These are phyloP conservation scores for Rhizomys pruinosus DNA, from an alignment of 2,113 vertebrate species.

Conservation along the genomic window DNA sequence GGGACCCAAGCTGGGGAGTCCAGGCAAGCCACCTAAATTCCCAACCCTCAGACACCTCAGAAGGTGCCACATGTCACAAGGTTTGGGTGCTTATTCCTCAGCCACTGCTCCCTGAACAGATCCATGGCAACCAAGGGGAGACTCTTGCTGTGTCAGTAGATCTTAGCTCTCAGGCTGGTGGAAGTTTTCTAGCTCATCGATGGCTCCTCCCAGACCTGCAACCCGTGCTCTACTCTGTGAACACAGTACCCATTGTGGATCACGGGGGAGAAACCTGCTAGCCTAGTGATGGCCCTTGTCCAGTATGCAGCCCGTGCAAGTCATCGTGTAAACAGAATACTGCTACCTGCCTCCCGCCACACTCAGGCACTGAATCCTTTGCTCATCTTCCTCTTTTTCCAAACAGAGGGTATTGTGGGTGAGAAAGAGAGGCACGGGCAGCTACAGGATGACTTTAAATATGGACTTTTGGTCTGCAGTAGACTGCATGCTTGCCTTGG, in stretches of 20 bases:
- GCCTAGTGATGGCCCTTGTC: neutral
- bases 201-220: too few relatives aligned
- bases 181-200: neutral
- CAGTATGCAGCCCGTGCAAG: too few relatives aligned
- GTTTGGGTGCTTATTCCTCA: neutral
- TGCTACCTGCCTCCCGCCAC: fast-evolving
- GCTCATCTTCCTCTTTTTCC: neutral
- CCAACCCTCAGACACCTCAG: neutral
- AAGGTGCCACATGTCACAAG: fast-evolving
- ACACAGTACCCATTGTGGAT: too few relatives aligned
- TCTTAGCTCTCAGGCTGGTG: neutral
- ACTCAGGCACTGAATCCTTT: fast-evolving
- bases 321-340: neutral
- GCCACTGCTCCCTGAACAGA: fast-evolving
- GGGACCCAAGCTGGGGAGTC: neutral
- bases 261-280: neutral
- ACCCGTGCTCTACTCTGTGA: too few relatives aligned
- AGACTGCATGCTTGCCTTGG: neutral
- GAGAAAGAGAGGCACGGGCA: neutral
- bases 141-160: fast-evolving
- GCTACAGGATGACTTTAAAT: slow-evolving; percentile 11
- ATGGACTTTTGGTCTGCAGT: neutral
- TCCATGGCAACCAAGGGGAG: neutral
- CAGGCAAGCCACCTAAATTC: neutral
- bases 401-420: neutral